Evolutionary conservation across 2,797 vertebrate genomes (phyloP).

Genomic region (Lerista edwardsae): DNA sequence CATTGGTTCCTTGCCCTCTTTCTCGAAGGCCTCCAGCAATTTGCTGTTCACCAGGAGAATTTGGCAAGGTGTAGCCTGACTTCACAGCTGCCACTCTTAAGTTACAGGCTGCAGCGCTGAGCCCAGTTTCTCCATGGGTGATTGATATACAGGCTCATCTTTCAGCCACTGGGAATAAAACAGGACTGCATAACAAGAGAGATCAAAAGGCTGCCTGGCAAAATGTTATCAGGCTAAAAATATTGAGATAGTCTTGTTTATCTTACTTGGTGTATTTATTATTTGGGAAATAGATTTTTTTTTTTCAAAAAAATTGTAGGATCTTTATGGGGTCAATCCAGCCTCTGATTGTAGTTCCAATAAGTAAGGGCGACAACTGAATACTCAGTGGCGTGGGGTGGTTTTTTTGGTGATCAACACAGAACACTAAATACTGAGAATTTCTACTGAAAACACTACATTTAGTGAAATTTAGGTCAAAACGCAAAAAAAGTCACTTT

Average conservation of each 20-base stretch:
- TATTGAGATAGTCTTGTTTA: constrained; percentile 65
- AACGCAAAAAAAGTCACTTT: too few relatives aligned
- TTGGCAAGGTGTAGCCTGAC: constrained; percentile 25
- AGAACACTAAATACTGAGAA: too few relatives aligned
- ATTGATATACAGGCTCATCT: constrained; percentile 68
- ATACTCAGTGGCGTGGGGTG: too few relatives aligned
- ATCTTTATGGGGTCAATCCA: background rate
- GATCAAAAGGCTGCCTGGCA: constrained; percentile 68
- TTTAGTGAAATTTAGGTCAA: too few relatives aligned
- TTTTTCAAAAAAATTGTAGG: background rate
- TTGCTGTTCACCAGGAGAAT: constrained; percentile 30
- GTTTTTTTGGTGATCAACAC: too few relatives aligned
- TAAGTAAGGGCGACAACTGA: background rate
- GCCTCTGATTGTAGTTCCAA: background rate
- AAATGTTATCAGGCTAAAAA: constrained; percentile 70
- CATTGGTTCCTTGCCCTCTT: constrained; percentile 37
- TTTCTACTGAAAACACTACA: too few relatives aligned
- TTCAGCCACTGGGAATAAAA: constrained; percentile 65
- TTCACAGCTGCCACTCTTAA: background rate
- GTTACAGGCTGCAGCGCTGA: background rate
- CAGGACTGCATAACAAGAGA: constrained; percentile 59
- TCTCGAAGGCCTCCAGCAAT: constrained; percentile 16
- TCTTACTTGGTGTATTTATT: background rate
- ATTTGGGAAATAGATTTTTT: background rate
- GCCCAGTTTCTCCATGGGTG: constrained; percentile 15